Conservation (phyloP, 2,888 invertebrate species). For the Geophilus truncorum region DNA sequence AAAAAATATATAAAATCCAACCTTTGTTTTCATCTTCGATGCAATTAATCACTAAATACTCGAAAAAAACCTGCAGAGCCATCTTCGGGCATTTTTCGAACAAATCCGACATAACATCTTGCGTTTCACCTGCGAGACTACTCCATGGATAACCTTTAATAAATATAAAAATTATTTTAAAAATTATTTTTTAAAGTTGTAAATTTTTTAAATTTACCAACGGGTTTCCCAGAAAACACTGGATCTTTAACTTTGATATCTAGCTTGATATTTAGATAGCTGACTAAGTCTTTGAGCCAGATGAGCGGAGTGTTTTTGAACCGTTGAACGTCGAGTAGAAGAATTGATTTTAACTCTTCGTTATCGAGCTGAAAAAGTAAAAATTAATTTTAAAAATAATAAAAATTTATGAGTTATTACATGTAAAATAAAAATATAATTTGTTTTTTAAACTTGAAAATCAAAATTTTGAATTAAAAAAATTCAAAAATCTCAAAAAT, state of each 20-base stretch:
- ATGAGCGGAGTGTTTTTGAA: slow-evolving; percentile 1
- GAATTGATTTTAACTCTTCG: neutral
- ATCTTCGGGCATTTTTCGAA: slow-evolving; percentile 43
- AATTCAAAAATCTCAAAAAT: no score
- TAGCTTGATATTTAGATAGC: slow-evolving; percentile 21
- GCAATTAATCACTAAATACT: slow-evolving; percentile 46
- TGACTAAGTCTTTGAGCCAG: slow-evolving; percentile 27
- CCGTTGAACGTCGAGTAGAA: neutral
- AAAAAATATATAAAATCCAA: slow-evolving; percentile 33
- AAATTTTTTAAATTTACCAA: neutral
- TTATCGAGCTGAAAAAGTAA: neutral
- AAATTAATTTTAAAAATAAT: neutral
- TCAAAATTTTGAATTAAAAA: no score
- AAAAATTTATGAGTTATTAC: neutral
- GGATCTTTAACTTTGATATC: neutral
- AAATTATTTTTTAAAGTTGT: neutral
- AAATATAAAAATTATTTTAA: slow-evolving; percentile 31
- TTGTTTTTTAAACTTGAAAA: no score
- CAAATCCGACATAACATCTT: slow-evolving; percentile 42
- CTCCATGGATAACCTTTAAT: slow-evolving; percentile 46
- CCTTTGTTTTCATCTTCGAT: slow-evolving; percentile 45
- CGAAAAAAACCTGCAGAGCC: slow-evolving; percentile 45
- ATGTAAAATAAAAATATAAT: neutral
- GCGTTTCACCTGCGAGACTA: slow-evolving; percentile 42
- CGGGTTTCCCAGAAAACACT: neutral